Percentiles rank a stretch among this genome's conserved stretches.
Evolutionary conservation across 2,888 invertebrate genomes (phyloP).

Genomic region (Pandemis heparana): DNA sequence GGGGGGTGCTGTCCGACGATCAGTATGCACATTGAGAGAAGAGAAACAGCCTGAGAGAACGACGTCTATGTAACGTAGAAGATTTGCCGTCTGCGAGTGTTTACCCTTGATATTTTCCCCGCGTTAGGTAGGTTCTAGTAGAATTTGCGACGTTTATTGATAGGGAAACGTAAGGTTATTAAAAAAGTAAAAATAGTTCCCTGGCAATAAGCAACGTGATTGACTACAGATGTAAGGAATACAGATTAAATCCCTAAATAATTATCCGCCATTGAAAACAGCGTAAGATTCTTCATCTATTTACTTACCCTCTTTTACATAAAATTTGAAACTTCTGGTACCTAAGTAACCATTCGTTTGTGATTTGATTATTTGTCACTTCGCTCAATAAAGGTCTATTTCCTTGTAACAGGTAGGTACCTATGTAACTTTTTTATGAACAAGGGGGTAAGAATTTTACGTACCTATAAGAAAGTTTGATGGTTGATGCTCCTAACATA

Average conservation of each 20-base stretch:
- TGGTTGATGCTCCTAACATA: slow-evolving; percentile 49
- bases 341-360: no score
- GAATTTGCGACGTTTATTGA: slow-evolving; percentile 23
- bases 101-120: slow-evolving; percentile 33
- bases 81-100: slow-evolving; percentile 13
- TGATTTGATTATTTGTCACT: no score
- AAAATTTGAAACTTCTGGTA: no score
- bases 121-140: slow-evolving; percentile 25
- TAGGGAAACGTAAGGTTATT: background rate
- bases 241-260: slow-evolving; percentile 7
- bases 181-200: background rate
- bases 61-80: slow-evolving; percentile 66
- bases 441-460: background rate
- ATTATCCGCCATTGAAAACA: background rate
- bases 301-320: no score
- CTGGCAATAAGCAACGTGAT: slow-evolving; percentile 11
- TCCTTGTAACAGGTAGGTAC: no score
- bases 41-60: slow-evolving; percentile 74
- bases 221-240: slow-evolving; percentile 25
- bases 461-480: background rate
- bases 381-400: no score
- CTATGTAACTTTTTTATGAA: no score
- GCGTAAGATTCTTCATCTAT: background rate
- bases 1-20: slow-evolving; percentile 72
- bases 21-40: slow-evolving; percentile 71